These are phyloP conservation scores for Gymnarchus niloticus DNA, from an alignment of 2,113 vertebrate genomes.

Conservation along the genomic window DNA sequence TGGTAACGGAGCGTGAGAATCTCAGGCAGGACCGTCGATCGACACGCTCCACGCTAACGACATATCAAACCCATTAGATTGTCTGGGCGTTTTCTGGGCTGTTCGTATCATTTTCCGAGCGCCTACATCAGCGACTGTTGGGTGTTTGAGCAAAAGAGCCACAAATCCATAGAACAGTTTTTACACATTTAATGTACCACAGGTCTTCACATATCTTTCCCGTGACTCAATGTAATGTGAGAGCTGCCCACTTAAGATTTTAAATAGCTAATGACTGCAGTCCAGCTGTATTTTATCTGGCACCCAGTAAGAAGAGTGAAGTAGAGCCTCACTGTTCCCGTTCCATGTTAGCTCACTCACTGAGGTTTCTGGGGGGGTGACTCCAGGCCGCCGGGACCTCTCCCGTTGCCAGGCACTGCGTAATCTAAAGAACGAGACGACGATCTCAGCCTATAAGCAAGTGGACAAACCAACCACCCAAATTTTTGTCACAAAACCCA, in stretches of 20 bases:
- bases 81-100: background rate
- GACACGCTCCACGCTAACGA: background rate
- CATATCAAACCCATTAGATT: background rate
- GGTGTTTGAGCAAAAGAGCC: no score
- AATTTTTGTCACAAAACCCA: background rate
- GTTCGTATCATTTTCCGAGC: background rate
- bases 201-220: no score
- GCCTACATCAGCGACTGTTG: background rate
- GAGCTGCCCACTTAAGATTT: background rate
- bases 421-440: constrained; percentile 33
- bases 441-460: background rate
- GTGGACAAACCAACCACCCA: background rate
- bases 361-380: constrained; percentile 41
- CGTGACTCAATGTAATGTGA: background rate
- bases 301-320: background rate
- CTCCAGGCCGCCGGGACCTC: constrained; percentile 36
- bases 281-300: background rate
- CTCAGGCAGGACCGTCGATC: background rate
- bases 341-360: constrained; percentile 34
- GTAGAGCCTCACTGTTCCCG: background rate
- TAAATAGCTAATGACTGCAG: background rate
- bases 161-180: no score
- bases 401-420: constrained; percentile 25
- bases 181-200: no score
- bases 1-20: background rate